Evolutionary conservation across 2,797 vertebrate genomes (phyloP), one percentile per base, ranked within the genome.

Genomic region (Labeo calbasu): DNA sequence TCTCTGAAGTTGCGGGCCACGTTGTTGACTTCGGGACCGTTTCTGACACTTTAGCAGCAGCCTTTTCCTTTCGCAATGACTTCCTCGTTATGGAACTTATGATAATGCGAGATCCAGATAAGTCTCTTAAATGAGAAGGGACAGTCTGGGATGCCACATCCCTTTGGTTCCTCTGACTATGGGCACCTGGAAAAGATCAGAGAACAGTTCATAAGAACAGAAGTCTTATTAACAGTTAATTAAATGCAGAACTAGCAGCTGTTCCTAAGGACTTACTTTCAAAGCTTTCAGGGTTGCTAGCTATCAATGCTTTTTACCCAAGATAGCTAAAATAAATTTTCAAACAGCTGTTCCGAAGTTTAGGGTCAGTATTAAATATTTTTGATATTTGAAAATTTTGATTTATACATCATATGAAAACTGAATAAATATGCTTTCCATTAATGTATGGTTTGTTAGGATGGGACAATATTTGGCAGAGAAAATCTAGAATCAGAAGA

Each of bases 61-160:
- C 55, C 76, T 87, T 92, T n/a, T 94, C 93, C 82, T 95, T 96
- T 79, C 88, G 65, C 66, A 92, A 92, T 61, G 91, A 87, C 79
- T 95, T 97, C 87, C 90, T 95, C 40, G 59, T 90, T 59, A 91
- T 91, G 36, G 96, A 96, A 88, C 94, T 92, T 48, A 96, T 87
- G 82, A 95, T 92, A 75, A 96, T 78, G 50, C 92, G 95, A 48
- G 96, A 95, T 82, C 96, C 95, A 63, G 91, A 80, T 25, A 95
- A 85, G 89, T 96, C 96, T 91, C 96, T 94, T 77, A 87, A 95
- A 36, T 95, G 95, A 85, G 92, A 88, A 46, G 95, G 92, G 66
- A 95, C 81, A 0, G 97, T 97, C 91, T 99, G 98, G 36, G 97
- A 98, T 46, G 96, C 95, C 88, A 96, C 95, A 86, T 99, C 96